Percentiles rank a stretch among this genome's conserved stretches.
phyloP scores from a whole-genome alignment of 2,888 invertebrate species.

The Leistus spinibarbis region DNA sequence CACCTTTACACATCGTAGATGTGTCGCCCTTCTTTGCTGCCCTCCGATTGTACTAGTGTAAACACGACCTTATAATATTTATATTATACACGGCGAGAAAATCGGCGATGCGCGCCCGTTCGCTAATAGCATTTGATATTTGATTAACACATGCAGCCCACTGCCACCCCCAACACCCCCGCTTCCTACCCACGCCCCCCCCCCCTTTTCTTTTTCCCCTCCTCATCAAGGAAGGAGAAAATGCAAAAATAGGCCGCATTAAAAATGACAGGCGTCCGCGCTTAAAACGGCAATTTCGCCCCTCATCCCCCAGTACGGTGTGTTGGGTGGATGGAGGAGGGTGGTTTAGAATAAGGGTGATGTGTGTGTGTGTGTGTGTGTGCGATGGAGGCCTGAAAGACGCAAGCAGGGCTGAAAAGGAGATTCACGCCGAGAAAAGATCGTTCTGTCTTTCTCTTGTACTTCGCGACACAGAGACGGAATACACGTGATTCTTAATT shows the following conservation, averaged over 20 bases:
- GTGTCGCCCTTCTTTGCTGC: not conserved
- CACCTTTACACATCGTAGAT: constrained; percentile 8
- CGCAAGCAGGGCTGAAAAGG: constrained; percentile 5
- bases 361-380: not conserved
- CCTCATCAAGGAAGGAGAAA: constrained; percentile 11
- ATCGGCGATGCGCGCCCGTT: not conserved
- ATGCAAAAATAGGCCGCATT: constrained; percentile 39
- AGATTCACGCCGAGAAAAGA: constrained; percentile 10
- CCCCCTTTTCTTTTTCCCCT: not conserved
- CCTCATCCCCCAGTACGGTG: constrained; percentile 40
- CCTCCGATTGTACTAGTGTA: constrained; percentile 13
- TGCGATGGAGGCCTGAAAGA: not conserved
- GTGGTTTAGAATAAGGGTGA: constrained; percentile 28
- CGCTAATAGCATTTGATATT: constrained; percentile 39
- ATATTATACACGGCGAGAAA: constrained; percentile 2
- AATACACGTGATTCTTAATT: constrained; percentile 1
- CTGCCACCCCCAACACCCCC: not conserved
- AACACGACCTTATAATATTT: constrained; percentile 19
- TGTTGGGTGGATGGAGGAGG: constrained; percentile 38
- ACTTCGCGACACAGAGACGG: constrained; percentile 4
- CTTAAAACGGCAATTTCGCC: constrained; percentile 29
- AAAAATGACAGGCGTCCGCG: constrained; percentile 31
- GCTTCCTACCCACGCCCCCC: not conserved
- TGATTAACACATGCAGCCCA: constrained; percentile 37
- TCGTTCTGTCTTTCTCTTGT: constrained; percentile 7